phyloP scores from a whole-genome alignment of 2,113 vertebrate genomes.

The Vombatus ursinus region DNA sequence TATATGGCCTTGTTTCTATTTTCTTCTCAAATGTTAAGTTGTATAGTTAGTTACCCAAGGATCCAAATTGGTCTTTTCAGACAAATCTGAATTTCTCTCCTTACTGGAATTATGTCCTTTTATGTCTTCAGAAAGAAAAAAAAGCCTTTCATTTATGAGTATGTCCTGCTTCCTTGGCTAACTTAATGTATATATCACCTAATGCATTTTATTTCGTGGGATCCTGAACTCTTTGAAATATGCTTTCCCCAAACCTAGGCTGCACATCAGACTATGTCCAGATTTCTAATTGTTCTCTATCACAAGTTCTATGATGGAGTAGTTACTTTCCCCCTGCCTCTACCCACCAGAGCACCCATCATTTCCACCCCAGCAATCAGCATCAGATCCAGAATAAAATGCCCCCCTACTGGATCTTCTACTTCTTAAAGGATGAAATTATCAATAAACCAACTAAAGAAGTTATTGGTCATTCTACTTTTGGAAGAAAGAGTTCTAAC shows the following conservation, averaged over 20 bases:
- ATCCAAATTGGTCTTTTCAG: not conserved
- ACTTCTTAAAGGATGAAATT: not conserved
- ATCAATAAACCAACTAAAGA: not conserved
- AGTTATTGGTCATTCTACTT: not conserved
- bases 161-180: not conserved
- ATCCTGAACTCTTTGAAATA: not conserved
- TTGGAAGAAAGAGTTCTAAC: not conserved
- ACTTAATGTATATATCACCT: not conserved
- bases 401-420: not conserved
- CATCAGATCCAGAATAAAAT: not conserved
- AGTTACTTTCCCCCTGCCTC: not conserved
- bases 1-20: not conserved
- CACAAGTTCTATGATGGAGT: not conserved
- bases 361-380: not conserved
- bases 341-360: not conserved
- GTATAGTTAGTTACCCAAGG: not conserved
- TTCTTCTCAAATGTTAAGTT: not conserved
- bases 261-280: not conserved
- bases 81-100: not conserved
- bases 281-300: not conserved
- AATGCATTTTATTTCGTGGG: not conserved
- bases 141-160: not conserved
- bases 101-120: not conserved
- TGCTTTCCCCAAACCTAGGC: not conserved
- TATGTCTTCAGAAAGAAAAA: not conserved